Percentiles rank a stretch among this genome's conserved stretches.
phyloP scores from a whole-genome alignment of 2,888 invertebrate genomes.

The Syrista parreyssii region DNA sequence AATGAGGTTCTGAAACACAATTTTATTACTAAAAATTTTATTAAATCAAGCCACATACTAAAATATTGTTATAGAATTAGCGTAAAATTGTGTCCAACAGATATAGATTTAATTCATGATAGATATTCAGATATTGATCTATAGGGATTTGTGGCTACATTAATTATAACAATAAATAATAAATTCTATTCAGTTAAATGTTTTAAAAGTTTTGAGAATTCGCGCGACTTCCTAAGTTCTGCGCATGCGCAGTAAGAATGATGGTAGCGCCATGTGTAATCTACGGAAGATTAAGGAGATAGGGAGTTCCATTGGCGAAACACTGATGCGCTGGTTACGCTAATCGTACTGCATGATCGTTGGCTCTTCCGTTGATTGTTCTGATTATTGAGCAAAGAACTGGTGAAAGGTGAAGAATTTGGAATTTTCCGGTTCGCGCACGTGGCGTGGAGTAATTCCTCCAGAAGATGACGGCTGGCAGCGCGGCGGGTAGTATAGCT shows the following conservation, averaged over 20 bases:
- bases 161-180: too few species aligned
- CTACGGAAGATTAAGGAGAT: neutral
- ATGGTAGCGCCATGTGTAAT: neutral
- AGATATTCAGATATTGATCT: too few species aligned
- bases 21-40: too few species aligned
- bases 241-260: neutral
- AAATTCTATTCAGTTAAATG: too few species aligned
- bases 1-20: too few species aligned
- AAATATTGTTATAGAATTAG: neutral
- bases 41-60: too few species aligned
- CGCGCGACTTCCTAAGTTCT: neutral
- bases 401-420: conserved; percentile 2
- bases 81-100: neutral
- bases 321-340: conserved; percentile 7
- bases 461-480: conserved; percentile 46
- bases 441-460: neutral
- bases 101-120: too few species aligned
- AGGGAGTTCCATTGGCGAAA: conserved; percentile 5
- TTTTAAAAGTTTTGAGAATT: too few species aligned
- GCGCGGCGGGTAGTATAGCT: conserved; percentile 46
- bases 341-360: conserved; percentile 21
- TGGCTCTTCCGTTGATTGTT: conserved; percentile 9
- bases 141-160: too few species aligned
- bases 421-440: neutral
- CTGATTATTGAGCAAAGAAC: conserved; percentile 2